phyloP scores from a whole-genome alignment of 2,113 vertebrate genomes.

The Hippocampus mohnikei region DNA sequence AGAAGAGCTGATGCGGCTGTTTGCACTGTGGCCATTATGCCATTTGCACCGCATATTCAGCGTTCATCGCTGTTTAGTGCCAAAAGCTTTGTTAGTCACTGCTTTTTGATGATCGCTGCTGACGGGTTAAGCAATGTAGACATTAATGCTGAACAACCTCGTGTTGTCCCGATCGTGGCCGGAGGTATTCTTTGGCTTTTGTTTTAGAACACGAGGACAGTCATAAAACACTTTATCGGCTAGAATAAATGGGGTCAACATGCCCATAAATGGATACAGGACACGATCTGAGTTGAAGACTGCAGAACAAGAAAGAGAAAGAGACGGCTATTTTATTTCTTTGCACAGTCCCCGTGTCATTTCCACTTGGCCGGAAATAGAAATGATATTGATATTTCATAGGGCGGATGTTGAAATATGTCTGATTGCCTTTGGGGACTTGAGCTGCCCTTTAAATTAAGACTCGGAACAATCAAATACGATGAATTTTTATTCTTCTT shows the following conservation, averaged over 20 bases:
- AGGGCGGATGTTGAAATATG: conserved; percentile 64
- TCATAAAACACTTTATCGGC: conserved; percentile 28
- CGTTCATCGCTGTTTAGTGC: conserved; percentile 59
- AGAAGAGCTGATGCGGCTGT: conserved; percentile 66
- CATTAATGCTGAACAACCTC: conserved; percentile 33
- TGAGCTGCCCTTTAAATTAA: conserved; percentile 64
- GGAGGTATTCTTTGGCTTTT: conserved; percentile 15
- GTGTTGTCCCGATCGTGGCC: conserved; percentile 16
- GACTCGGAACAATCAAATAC: conserved; percentile 72
- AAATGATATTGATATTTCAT: conserved; percentile 69
- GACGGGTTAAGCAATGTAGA: conserved; percentile 31
- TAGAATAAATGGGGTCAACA: conserved; percentile 25
- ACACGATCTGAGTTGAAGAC: conserved; percentile 17
- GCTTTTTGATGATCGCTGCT: conserved; percentile 31
- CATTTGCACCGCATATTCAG: conserved; percentile 55
- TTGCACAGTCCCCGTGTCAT: conserved; percentile 36
- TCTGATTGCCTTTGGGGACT: conserved; percentile 64
- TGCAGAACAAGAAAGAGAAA: conserved; percentile 8
- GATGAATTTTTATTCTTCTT: conserved; percentile 74
- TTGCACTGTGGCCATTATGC: conserved; percentile 49
- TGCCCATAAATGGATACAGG: conserved; percentile 38
- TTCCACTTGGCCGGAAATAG: conserved; percentile 52
- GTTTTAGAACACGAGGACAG: conserved; percentile 19
- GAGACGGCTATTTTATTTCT: conserved; percentile 30
- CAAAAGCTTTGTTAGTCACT: conserved; percentile 54